phyloP scores from a whole-genome alignment of 2,888 invertebrate species.

The Nemurella pictetii region DNA sequence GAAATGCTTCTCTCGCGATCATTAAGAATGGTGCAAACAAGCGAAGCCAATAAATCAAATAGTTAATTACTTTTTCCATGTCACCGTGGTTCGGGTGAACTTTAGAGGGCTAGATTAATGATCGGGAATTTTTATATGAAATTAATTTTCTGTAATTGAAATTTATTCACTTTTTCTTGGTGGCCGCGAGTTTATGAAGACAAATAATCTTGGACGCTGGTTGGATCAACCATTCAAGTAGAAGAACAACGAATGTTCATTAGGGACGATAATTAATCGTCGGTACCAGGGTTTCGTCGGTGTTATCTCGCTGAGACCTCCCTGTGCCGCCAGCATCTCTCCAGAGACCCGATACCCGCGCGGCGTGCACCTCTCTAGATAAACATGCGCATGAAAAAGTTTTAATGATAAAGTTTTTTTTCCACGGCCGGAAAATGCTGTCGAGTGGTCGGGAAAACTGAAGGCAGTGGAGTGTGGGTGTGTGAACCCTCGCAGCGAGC shows the following conservation, averaged over 20 bases:
- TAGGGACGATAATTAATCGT: not conserved
- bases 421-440: slow-evolving; percentile 21
- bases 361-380: not conserved
- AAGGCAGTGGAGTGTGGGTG: not conserved
- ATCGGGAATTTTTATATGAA: slow-evolving; percentile 6
- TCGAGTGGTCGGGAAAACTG: not conserved
- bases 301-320: not conserved
- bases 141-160: slow-evolving; percentile 19
- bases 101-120: slow-evolving; percentile 3
- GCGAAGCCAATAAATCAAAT: not conserved
- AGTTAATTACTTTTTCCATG: slow-evolving; percentile 7
- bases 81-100: not conserved
- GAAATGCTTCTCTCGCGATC: not conserved
- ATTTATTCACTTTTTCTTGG: slow-evolving; percentile 13
- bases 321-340: not conserved
- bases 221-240: not conserved
- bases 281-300: not conserved
- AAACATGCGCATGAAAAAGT: slow-evolving; percentile 16
- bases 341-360: not conserved
- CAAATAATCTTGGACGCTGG: not conserved
- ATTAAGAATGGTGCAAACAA: not conserved
- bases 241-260: not conserved
- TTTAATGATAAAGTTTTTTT: slow-evolving; percentile 31
- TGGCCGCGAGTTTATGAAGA: not conserved
- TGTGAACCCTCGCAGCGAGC: not conserved